Conservation (phyloP, 1,140 invertebrate genomes). For the Galleria mellonella region DNA sequence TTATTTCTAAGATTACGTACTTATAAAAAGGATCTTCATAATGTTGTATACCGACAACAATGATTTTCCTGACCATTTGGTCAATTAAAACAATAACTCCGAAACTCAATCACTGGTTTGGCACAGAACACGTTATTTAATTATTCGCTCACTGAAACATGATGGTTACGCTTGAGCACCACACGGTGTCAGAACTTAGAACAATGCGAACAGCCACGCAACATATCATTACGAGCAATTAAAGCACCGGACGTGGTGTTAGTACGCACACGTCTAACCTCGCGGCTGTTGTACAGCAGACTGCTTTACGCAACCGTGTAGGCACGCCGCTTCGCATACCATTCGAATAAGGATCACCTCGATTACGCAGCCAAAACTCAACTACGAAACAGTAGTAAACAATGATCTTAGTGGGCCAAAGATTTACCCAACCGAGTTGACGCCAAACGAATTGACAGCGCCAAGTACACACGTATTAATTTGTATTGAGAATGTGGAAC, state of each 20-base stretch:
- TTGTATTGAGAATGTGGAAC: slow-evolving; percentile 2
- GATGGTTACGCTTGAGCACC: slow-evolving; percentile 24
- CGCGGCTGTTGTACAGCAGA: slow-evolving; percentile 36
- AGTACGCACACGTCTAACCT: slow-evolving; percentile 32
- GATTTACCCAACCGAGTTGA: slow-evolving; percentile 27
- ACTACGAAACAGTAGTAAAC: slow-evolving; percentile 40
- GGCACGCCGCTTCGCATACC: slow-evolving; percentile 52
- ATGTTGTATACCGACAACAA: slow-evolving; percentile 58
- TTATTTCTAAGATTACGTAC: slow-evolving; percentile 28
- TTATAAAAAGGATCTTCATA: slow-evolving; percentile 68
- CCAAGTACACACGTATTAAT: neutral
- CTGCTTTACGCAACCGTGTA: slow-evolving; percentile 59
- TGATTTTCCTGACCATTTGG: slow-evolving; percentile 66
- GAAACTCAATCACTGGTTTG: slow-evolving; percentile 22
- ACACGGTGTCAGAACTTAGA: slow-evolving; percentile 25
- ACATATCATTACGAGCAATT: slow-evolving; percentile 27
- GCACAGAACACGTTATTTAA: slow-evolving; percentile 29
- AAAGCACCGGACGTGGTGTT: slow-evolving; percentile 13
- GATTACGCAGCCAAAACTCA: slow-evolving; percentile 51
- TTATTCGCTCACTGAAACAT: slow-evolving; percentile 38
- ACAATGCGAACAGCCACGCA: slow-evolving; percentile 26
- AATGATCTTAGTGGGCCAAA: slow-evolving; percentile 27
- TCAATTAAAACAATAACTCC: slow-evolving; percentile 19
- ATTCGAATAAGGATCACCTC: slow-evolving; percentile 63
- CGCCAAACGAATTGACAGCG: slow-evolving; percentile 3